Conservation (phyloP, 2,113 vertebrate species). For the Hypocryptadius cinnamomeus region DNA sequence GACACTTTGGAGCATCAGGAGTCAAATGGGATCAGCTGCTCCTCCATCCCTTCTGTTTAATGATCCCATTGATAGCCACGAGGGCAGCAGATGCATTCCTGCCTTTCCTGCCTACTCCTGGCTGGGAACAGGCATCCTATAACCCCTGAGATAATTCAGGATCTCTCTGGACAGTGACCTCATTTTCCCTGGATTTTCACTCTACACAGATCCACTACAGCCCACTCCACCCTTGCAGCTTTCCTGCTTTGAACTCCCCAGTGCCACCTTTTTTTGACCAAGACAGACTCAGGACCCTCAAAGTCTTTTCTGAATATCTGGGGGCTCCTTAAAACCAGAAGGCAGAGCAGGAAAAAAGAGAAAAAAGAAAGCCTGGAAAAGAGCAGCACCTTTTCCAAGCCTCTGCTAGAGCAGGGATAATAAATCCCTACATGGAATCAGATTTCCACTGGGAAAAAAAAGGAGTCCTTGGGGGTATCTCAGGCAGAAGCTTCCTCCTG, state of each 20-base stretch:
- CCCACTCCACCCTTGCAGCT: not conserved
- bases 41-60: not conserved
- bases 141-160: not conserved
- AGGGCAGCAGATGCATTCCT: not conserved
- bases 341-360: not conserved
- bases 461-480: not conserved
- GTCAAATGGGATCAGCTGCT: constrained; percentile 7
- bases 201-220: not conserved
- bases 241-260: not conserved
- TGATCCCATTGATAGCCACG: not conserved
- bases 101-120: not conserved
- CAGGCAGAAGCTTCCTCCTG: not conserved
- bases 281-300: not conserved
- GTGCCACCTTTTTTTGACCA: not conserved
- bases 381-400: not conserved
- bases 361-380: not conserved
- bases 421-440: not conserved
- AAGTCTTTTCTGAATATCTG: not conserved
- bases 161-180: not conserved
- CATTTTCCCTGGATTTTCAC: not conserved
- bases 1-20: constrained; percentile 14
- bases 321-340: not conserved
- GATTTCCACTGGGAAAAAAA: not conserved
- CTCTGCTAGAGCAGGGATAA: not conserved
- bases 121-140: not conserved